Conservation (phyloP, 1,140 invertebrate species). For the Gonatopus flavifemur region DNA sequence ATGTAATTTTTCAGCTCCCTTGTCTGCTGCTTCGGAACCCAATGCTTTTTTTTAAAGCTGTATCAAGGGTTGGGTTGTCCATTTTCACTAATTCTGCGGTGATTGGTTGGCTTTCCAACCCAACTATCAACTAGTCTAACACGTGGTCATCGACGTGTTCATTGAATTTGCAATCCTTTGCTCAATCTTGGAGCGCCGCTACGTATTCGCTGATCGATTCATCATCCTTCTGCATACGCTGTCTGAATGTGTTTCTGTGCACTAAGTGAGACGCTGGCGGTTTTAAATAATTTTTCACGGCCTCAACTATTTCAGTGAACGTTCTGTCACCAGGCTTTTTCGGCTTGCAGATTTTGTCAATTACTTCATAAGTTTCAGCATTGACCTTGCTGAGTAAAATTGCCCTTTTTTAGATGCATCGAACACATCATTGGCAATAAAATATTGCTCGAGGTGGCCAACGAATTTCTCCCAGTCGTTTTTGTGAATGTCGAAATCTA, state of each 20-base stretch:
- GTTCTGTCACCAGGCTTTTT: slow-evolving; percentile 23
- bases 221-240: slow-evolving; percentile 23
- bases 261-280: slow-evolving; percentile 31
- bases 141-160: slow-evolving; percentile 5
- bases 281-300: slow-evolving; percentile 29
- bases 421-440: slow-evolving; percentile 27
- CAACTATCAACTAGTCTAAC: not conserved
- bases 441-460: slow-evolving; percentile 31
- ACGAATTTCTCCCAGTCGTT: slow-evolving; percentile 20
- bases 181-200: slow-evolving; percentile 28
- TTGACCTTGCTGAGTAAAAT: slow-evolving; percentile 34
- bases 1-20: slow-evolving; percentile 8
- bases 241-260: slow-evolving; percentile 31
- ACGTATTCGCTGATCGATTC: slow-evolving; percentile 30
- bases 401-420: slow-evolving; percentile 22
- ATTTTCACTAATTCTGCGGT: slow-evolving; percentile 7
- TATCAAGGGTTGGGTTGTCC: slow-evolving; percentile 4
- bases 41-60: slow-evolving; percentile 7
- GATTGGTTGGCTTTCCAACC: slow-evolving; percentile 2
- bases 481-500: slow-evolving; percentile 1
- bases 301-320: slow-evolving; percentile 23
- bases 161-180: slow-evolving; percentile 17
- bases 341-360: slow-evolving; percentile 31
- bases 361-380: slow-evolving; percentile 26
- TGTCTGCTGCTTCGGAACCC: slow-evolving; percentile 3